These are phyloP conservation scores for Mus pahari DNA, from an alignment of 2,113 vertebrate genomes.

Conservation along the genomic window DNA sequence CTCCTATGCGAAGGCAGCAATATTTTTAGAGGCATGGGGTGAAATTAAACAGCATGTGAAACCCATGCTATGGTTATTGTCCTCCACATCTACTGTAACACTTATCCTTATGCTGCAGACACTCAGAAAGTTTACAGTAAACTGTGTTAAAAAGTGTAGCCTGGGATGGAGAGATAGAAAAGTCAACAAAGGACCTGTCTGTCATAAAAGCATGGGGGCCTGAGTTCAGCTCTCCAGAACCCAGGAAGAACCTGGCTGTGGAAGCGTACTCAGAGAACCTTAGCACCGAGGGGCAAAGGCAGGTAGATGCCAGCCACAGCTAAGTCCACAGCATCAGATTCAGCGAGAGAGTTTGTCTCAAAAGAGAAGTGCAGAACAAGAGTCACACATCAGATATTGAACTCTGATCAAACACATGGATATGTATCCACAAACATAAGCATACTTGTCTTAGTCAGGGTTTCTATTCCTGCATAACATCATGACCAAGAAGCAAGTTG, in stretches of 20 bases:
- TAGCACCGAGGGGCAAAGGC: not conserved
- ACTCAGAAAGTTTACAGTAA: not conserved
- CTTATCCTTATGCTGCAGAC: not conserved
- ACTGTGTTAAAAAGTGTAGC: not conserved
- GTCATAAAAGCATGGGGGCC: not conserved
- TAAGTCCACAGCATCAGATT: not conserved
- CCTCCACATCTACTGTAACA: not conserved
- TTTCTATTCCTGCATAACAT: no score
- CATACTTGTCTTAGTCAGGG: no score
- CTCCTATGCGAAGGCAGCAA: not conserved
- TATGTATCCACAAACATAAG: no score
- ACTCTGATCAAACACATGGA: not conserved
- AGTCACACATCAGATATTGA: not conserved
- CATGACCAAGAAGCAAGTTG: no score
- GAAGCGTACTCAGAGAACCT: not conserved
- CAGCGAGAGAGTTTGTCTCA: not conserved
- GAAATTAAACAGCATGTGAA: not conserved
- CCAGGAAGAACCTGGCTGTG: not conserved
- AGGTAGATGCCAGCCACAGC: not conserved
- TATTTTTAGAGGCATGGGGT: constrained; percentile 20
- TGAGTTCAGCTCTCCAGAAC: not conserved
- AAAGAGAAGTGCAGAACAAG: not conserved
- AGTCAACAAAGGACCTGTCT: not conserved
- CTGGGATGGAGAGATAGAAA: not conserved
- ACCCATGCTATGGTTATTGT: not conserved